Percentiles rank a stretch among this genome's conserved stretches.
These are phyloP conservation scores for Aphyosemion australe DNA, from an alignment of 2,113 vertebrate genomes.

Conservation along the genomic window DNA sequence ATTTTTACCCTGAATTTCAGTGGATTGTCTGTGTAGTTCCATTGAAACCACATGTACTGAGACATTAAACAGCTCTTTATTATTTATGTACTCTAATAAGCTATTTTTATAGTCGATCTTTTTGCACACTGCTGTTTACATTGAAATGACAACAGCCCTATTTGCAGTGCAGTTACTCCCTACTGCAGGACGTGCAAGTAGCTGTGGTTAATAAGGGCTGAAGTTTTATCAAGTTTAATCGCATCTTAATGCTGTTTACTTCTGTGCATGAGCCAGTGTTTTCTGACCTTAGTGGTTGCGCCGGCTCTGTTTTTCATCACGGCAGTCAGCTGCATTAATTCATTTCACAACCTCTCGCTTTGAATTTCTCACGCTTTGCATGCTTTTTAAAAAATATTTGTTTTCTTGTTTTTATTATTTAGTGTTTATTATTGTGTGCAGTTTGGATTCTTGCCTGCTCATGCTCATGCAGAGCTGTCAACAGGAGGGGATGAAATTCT, in stretches of 20 bases:
- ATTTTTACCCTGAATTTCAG: background rate
- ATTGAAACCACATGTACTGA: constrained; percentile 2
- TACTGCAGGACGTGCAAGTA: constrained; percentile 33
- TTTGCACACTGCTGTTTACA: constrained; percentile 14
- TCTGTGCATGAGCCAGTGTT: constrained; percentile 32
- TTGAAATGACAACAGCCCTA: constrained; percentile 18
- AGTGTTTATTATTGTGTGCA: constrained; percentile 15
- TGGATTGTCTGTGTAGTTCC: background rate
- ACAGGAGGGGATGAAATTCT: constrained; percentile 16
- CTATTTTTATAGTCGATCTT: constrained; percentile 5
- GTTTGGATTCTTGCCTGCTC: constrained; percentile 15
- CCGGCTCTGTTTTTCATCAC: constrained; percentile 60
- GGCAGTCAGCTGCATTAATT: constrained; percentile 54
- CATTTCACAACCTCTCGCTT: constrained; percentile 49
- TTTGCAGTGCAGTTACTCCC: constrained; percentile 30
- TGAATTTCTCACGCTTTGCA: constrained; percentile 47
- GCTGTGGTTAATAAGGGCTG: constrained; percentile 58
- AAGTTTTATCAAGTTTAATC: constrained; percentile 71
- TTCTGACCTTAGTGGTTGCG: constrained; percentile 38
- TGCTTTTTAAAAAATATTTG: background rate
- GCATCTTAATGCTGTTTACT: constrained; percentile 46
- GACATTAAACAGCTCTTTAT: background rate
- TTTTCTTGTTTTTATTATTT: constrained; percentile 5
- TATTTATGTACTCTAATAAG: constrained; percentile 1
- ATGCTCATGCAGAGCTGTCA: constrained; percentile 5